These are phyloP conservation scores for Enteromius fasciolatus DNA, from an alignment of 2,797 vertebrate genomes.

Conservation along the genomic window DNA sequence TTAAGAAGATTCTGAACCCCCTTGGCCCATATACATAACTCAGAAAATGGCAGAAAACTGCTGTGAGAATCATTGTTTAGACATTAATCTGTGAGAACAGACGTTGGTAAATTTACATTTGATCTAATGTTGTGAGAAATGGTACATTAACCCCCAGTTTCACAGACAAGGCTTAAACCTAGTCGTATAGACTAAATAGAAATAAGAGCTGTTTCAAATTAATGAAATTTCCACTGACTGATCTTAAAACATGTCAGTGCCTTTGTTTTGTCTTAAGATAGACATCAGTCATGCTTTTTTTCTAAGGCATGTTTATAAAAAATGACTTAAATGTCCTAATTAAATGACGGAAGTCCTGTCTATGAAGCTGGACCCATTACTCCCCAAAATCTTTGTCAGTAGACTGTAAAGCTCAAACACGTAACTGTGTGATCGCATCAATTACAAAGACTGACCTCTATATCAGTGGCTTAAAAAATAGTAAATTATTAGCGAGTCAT, in stretches of 20 bases:
- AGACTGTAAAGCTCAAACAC: background rate
- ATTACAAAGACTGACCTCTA: background rate
- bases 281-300: too few species aligned
- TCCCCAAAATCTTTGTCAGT: background rate
- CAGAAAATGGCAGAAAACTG: constrained; percentile 17
- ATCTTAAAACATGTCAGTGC: too few species aligned
- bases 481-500: too few species aligned
- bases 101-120: background rate
- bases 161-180: too few species aligned
- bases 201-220: too few species aligned
- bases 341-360: too few species aligned
- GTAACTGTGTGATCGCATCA: background rate
- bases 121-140: background rate
- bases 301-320: too few species aligned
- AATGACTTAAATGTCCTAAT: too few species aligned
- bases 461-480: background rate
- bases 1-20: constrained; percentile 22
- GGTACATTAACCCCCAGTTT: background rate
- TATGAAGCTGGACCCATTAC: too few species aligned
- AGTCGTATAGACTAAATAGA: too few species aligned
- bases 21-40: background rate
- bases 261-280: too few species aligned
- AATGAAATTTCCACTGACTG: too few species aligned
- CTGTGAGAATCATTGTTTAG: constrained; percentile 11
- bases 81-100: background rate